Evolutionary conservation across 2,888 invertebrate species (phyloP).

Genomic region (Meganola albula): DNA sequence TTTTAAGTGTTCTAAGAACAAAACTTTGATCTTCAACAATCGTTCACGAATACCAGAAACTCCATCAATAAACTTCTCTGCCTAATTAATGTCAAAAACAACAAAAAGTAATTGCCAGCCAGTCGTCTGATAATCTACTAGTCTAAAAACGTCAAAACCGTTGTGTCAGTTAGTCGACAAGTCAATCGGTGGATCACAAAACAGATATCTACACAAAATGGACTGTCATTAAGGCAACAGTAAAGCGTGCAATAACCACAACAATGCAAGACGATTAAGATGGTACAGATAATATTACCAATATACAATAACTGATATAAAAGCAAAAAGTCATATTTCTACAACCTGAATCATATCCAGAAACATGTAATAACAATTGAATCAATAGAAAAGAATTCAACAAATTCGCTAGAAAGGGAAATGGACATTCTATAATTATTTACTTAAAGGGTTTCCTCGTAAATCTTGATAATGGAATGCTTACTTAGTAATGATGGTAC

Average conservation of each 20-base stretch:
- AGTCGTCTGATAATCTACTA: slow-evolving; percentile 30
- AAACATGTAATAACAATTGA: neutral
- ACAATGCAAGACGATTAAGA: slow-evolving; percentile 51
- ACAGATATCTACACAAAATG: slow-evolving; percentile 50
- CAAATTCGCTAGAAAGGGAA: slow-evolving; percentile 56
- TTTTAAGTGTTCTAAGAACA: too few relatives aligned
- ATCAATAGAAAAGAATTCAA: slow-evolving; percentile 29
- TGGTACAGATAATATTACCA: slow-evolving; percentile 36
- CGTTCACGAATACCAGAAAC: too few relatives aligned
- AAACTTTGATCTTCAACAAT: too few relatives aligned
- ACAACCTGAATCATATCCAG: neutral
- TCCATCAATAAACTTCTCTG: slow-evolving; percentile 23
- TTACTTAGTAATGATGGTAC: slow-evolving; percentile 32
- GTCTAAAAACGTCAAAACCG: slow-evolving; percentile 42
- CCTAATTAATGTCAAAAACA: slow-evolving; percentile 28
- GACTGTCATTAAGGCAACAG: slow-evolving; percentile 52
- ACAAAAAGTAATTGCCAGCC: slow-evolving; percentile 25
- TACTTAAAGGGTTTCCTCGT: slow-evolving; percentile 68
- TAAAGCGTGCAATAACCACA: slow-evolving; percentile 36
- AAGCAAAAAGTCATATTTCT: slow-evolving; percentile 11
- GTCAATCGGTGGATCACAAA: slow-evolving; percentile 49
- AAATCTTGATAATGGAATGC: slow-evolving; percentile 69
- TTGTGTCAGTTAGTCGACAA: slow-evolving; percentile 42
- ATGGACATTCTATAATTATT: slow-evolving; percentile 59
- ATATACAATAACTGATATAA: slow-evolving; percentile 14